Evolutionary conservation across 1,140 invertebrate species (phyloP), one percentile per base, ranked within the genome.

Genomic region (Pogonus chalceus): DNA sequence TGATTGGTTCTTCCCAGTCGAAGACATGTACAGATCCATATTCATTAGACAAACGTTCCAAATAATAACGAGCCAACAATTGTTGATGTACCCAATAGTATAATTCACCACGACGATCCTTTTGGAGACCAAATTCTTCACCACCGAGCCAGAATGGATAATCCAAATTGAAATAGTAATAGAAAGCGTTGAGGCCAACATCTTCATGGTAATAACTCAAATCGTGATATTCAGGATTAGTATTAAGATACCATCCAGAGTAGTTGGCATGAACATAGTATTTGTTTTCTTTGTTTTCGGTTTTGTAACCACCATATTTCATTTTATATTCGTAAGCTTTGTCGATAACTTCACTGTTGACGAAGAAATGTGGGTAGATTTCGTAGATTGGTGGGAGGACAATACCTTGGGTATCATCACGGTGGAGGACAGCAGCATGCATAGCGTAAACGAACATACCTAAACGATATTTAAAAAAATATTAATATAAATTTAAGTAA

Each of bases 141-240:
- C 72, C 72, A 57, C 69, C 71, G 51, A 85, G 72, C 76, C 79
- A 82, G 68, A 68, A 72, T 1, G 85, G 83, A 59, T 78, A 80
- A n/a, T 77, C 73, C 24, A 85, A 57, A 52, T 81, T 73, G 26
- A 76, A 70, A 60, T 83, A 81, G 60, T 79, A 80, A 68, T 86
- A 84, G 61, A 78, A 82, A 1, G 77, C 64, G 60, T 85, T 84
- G n/a, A 87, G 68, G 54, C 79, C 79, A 52, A 81, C 70, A 66
- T 87, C 87, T 54, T 89, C 80, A 0, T 80, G 82, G 72, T 81
- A 88, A 65, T 89, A 88, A 21, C 74, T 72, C 9, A 88, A n/a
- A n/a, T n/a, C n/a, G n/a, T n/a, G n/a, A n/a, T n/a, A n/a, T n/a
- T 59, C 62, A 22, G 54, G 55, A 43, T 73, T 73, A 12, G 65